These are phyloP conservation scores for Uropsilus gracilis DNA, from an alignment of 2,113 vertebrate species.

Conservation along the genomic window DNA sequence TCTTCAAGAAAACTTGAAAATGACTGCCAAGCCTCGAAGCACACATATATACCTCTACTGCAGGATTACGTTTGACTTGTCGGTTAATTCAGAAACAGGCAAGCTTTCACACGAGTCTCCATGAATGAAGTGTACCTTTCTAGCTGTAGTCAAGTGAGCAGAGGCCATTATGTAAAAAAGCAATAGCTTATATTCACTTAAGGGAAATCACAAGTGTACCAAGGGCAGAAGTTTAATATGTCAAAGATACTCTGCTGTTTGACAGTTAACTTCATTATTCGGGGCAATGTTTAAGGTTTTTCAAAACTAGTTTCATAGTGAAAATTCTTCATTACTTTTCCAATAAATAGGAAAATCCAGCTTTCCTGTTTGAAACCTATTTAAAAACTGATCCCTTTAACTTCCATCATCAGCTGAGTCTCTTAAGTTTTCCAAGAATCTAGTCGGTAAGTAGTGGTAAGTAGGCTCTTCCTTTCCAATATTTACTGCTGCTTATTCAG, in stretches of 20 bases:
- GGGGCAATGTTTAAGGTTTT: conserved; percentile 63
- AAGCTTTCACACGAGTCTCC: neutral
- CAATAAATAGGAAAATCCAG: no score
- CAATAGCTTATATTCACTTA: conserved; percentile 79
- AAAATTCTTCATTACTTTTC: neutral
- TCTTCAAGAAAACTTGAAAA: conserved; percentile 45
- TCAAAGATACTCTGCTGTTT: conserved; percentile 74
- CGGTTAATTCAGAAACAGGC: conserved; percentile 14
- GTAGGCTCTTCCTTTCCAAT: neutral
- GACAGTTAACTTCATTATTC: conserved; percentile 71
- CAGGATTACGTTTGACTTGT: neutral
- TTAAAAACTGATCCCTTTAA: conserved; percentile 25
- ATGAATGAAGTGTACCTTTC: neutral
- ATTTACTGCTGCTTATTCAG: conserved; percentile 36
- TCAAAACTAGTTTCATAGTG: conserved; percentile 41
- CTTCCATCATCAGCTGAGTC: neutral
- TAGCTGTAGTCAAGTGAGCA: conserved; percentile 25
- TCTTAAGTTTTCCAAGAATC: conserved; percentile 2
- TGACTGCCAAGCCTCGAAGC: conserved; percentile 19
- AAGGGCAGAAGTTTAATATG: conserved; percentile 76
- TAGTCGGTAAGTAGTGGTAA: neutral
- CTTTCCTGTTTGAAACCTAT: neutral
- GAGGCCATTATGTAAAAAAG: conserved; percentile 71
- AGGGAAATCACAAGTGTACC: conserved; percentile 73
- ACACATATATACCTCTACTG: neutral